Percentiles rank a stretch among this genome's conserved stretches.
Conservation (phyloP, 1,140 invertebrate species). For the Nephotettix cincticeps region DNA sequence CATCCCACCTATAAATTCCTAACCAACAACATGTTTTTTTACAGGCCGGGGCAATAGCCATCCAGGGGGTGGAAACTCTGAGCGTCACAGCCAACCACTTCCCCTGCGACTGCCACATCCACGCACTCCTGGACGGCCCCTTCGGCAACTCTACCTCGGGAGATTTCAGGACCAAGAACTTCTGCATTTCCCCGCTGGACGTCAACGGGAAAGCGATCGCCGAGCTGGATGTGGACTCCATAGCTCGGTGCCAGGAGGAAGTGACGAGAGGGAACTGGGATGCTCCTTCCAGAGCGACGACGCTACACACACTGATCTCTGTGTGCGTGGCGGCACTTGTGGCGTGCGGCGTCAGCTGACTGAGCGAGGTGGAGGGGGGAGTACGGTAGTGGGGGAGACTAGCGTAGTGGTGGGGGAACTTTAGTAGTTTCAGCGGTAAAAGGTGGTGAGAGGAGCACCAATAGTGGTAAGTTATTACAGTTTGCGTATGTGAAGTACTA, state of each 20-base stretch:
- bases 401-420: too few species aligned
- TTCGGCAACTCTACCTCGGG: constrained; percentile 62
- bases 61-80: constrained; percentile 64
- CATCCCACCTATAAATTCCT: too few species aligned
- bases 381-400: too few species aligned
- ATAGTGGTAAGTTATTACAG: too few species aligned
- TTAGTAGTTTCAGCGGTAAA: too few species aligned
- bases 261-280: constrained; percentile 63
- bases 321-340: background rate
- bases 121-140: constrained; percentile 69
- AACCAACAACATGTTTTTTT: constrained; percentile 29
- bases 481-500: too few species aligned
- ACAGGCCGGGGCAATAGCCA: constrained; percentile 56
- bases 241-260: constrained; percentile 65
- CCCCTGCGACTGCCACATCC: constrained; percentile 79
- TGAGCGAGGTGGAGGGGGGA: background rate
- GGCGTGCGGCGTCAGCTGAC: background rate
- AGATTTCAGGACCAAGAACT: constrained; percentile 74
- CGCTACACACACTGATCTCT: background rate
- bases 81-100: constrained; percentile 75
- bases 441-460: too few species aligned
- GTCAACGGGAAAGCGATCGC: constrained; percentile 72
- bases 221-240: constrained; percentile 62
- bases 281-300: constrained; percentile 43
- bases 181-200: constrained; percentile 80